phyloP scores from a whole-genome alignment of 92 coral and sea anemone genomes.

The Siderastrea siderea region DNA sequence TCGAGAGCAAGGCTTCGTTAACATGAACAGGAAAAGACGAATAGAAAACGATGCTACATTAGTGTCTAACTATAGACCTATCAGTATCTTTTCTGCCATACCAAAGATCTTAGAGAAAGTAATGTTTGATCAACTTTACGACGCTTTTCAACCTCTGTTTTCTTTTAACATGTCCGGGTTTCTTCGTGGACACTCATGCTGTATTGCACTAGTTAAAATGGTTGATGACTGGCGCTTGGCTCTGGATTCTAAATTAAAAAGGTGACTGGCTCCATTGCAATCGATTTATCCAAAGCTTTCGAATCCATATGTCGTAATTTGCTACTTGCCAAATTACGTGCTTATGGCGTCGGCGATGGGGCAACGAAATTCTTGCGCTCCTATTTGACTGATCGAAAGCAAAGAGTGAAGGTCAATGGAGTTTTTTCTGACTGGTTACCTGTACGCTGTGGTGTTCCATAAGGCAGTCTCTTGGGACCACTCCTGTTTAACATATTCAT shows the following conservation, averaged over 20 bases:
- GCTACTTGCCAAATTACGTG: constrained; percentile 11
- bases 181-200: constrained; percentile 47
- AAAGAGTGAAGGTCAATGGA: too few species aligned
- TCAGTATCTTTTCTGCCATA: constrained; percentile 39
- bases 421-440: too few species aligned
- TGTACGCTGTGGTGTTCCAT: too few species aligned
- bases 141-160: constrained; percentile 1
- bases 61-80: constrained; percentile 38
- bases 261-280: background rate
- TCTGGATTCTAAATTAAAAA: background rate
- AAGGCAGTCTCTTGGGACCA: too few species aligned
- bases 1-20: too few species aligned
- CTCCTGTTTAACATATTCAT: background rate
- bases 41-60: background rate
- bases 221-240: constrained; percentile 30
- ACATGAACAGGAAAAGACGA: too few species aligned
- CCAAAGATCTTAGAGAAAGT: constrained; percentile 35
- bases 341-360: constrained; percentile 32
- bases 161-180: constrained; percentile 49
- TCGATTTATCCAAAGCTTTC: constrained; percentile 21
- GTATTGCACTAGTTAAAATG: constrained; percentile 23
- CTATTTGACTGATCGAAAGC: background rate
- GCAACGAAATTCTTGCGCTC: constrained; percentile 9
- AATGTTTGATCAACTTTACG: constrained; percentile 37
- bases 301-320: constrained; percentile 31